Conservation (phyloP, 2,797 vertebrate genomes). For the Gambusia yucatana region DNA sequence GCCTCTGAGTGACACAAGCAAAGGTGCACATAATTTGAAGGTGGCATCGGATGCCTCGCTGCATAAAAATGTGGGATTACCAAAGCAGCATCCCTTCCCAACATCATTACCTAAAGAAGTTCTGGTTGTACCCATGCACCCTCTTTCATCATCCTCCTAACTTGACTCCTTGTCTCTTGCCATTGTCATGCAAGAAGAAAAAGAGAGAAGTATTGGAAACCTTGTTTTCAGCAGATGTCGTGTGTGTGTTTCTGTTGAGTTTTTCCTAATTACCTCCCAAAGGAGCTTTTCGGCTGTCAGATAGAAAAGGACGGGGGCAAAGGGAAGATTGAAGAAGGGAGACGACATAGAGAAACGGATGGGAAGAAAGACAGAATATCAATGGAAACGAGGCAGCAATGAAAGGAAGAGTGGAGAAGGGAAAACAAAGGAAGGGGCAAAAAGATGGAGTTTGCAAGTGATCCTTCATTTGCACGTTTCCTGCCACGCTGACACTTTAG, state of each 20-base stretch:
- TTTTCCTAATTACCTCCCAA: slow-evolving; percentile 85
- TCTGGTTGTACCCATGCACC: slow-evolving; percentile 26
- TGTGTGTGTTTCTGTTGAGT: slow-evolving; percentile 74
- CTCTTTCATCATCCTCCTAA: slow-evolving; percentile 34
- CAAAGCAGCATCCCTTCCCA: slow-evolving; percentile 47
- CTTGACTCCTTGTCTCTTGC: slow-evolving; percentile 55
- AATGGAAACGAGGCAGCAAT: slow-evolving; percentile 40
- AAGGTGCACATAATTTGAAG: slow-evolving; percentile 32
- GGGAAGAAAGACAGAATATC: slow-evolving; percentile 50
- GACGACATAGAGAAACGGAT: slow-evolving; percentile 41
- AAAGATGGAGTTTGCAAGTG: slow-evolving; percentile 23
- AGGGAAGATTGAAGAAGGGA: slow-evolving; percentile 43
- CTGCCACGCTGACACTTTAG: slow-evolving; percentile 41
- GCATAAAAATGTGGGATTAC: slow-evolving; percentile 44
- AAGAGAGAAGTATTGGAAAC: slow-evolving; percentile 63
- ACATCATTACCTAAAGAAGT: slow-evolving; percentile 55
- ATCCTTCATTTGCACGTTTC: slow-evolving; percentile 39
- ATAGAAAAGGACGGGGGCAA: slow-evolving; percentile 53
- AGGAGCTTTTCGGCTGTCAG: slow-evolving; percentile 76
- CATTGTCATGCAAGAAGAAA: slow-evolving; percentile 63
- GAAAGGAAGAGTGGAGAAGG: slow-evolving; percentile 27
- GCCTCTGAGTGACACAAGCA: slow-evolving; percentile 32
- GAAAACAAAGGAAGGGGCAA: slow-evolving; percentile 34
- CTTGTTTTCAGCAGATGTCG: slow-evolving; percentile 78
- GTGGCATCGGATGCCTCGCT: slow-evolving; percentile 27